A percentile compares a stretch with the other conserved stretches of the same genome.
These are phyloP conservation scores for Argentina silus DNA, from an alignment of 2,797 vertebrate species.

Conservation along the genomic window DNA sequence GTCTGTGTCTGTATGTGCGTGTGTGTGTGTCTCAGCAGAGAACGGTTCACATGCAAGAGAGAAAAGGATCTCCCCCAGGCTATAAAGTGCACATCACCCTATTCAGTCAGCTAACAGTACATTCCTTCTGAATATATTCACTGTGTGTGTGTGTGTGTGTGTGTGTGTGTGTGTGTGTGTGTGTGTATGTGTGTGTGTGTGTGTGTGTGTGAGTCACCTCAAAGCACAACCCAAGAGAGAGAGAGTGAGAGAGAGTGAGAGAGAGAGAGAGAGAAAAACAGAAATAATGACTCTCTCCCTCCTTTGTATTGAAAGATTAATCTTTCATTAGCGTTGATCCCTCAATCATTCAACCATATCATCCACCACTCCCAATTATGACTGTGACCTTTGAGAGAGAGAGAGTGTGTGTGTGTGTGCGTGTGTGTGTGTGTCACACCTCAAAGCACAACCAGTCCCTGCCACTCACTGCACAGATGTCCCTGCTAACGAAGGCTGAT, in stretches of 20 bases:
- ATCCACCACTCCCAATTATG: slow-evolving; percentile 16
- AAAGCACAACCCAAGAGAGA: too few species aligned
- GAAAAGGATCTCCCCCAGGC: neutral
- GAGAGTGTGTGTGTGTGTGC: slow-evolving; percentile 2
- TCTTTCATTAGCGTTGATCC: neutral
- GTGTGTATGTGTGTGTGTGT: too few species aligned
- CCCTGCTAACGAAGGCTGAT: too few species aligned
- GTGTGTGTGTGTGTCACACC: neutral
- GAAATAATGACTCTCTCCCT: slow-evolving; percentile 11
- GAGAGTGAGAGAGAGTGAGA: too few species aligned
- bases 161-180: too few species aligned
- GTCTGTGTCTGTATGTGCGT: slow-evolving; percentile 12
- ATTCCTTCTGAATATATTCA: too few species aligned
- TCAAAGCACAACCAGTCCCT: neutral
- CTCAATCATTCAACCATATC: neutral
- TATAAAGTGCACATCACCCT: too few species aligned
- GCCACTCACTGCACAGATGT: neutral
- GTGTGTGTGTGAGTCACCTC: too few species aligned
- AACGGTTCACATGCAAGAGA: neutral
- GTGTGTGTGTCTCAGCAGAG: neutral
- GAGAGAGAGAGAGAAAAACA: too few species aligned
- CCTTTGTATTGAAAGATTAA: neutral
- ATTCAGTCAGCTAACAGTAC: too few species aligned
- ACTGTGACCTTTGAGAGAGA: neutral
- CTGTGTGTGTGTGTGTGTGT: too few species aligned